A percentile compares a stretch with the other conserved stretches of the same genome.
phyloP scores from a whole-genome alignment of 2,888 invertebrate genomes.

The Campoplex nolae region DNA sequence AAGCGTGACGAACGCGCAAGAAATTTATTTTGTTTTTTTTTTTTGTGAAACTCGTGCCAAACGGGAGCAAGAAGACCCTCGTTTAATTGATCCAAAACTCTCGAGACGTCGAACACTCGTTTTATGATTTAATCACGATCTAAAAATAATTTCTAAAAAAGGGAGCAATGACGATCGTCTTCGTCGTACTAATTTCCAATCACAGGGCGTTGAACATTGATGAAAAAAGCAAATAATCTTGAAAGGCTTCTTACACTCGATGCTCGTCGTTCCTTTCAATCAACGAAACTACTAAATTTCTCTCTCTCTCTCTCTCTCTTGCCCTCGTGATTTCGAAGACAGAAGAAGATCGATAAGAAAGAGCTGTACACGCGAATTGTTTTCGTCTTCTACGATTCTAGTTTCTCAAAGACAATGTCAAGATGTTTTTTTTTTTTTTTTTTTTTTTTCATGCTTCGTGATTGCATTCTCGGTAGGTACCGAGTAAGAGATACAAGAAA shows the following conservation, averaged over 20 bases:
- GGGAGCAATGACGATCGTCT: neutral
- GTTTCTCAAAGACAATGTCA: neutral
- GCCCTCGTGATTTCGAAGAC: neutral
- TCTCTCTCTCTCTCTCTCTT: neutral
- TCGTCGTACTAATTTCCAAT: slow-evolving; percentile 9
- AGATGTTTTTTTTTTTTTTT: neutral
- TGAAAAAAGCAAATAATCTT: neutral
- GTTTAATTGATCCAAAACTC: neutral
- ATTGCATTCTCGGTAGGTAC: slow-evolving; percentile 27
- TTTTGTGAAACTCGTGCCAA: slow-evolving; percentile 52
- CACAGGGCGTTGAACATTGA: slow-evolving; percentile 2
- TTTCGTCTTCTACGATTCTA: neutral
- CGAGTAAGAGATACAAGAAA: slow-evolving; percentile 5
- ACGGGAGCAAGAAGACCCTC: slow-evolving; percentile 5
- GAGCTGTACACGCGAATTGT: neutral
- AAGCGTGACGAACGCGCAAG: slow-evolving; percentile 21
- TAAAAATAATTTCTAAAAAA: slow-evolving; percentile 35
- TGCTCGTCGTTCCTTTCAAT: slow-evolving; percentile 28
- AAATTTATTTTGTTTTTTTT: slow-evolving; percentile 27
- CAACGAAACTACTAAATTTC: slow-evolving; percentile 1
- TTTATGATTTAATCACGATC: slow-evolving; percentile 37
- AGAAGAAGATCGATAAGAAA: slow-evolving; percentile 1
- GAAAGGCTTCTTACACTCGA: slow-evolving; percentile 39
- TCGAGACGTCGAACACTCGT: slow-evolving; percentile 27
- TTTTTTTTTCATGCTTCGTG: neutral